Conservation (phyloP, 2,888 invertebrate species). For the Orthosia cruda region DNA sequence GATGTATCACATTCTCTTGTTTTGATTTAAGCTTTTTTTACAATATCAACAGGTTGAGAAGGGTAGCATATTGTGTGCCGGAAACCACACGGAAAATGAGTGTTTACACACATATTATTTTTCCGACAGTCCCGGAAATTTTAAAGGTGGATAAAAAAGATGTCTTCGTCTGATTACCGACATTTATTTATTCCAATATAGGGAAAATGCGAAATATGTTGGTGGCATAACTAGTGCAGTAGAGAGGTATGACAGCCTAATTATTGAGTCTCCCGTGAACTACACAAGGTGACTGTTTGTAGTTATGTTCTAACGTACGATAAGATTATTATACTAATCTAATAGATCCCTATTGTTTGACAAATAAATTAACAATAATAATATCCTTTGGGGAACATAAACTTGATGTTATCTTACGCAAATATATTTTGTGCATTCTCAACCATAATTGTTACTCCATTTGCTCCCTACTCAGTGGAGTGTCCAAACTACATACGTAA, state of each 20-base stretch:
- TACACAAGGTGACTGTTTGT: too few species aligned
- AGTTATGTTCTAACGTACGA: too few species aligned
- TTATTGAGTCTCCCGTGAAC: too few species aligned
- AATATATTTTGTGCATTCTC: background rate
- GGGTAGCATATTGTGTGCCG: background rate
- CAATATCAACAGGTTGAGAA: constrained; percentile 1
- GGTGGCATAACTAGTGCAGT: too few species aligned
- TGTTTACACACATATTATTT: background rate
- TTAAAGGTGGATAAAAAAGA: background rate
- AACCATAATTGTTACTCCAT: constrained; percentile 16
- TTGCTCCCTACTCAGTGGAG: constrained; percentile 17
- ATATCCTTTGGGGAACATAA: too few species aligned
- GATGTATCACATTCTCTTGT: too few species aligned
- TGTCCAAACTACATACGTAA: constrained; percentile 63
- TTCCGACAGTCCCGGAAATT: background rate
- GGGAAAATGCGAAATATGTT: too few species aligned
- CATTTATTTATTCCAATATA: background rate
- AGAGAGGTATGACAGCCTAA: too few species aligned
- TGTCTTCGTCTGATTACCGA: background rate
- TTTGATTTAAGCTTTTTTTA: background rate
- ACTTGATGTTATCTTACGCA: too few species aligned
- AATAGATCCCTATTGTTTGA: too few species aligned
- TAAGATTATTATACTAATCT: too few species aligned
- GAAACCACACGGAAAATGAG: constrained; percentile 1
- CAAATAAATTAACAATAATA: too few species aligned